Evolutionary conservation across 1,140 invertebrate genomes (phyloP), one percentile per base, ranked within the genome.

Genomic region (Lucilia cuprina): DNA sequence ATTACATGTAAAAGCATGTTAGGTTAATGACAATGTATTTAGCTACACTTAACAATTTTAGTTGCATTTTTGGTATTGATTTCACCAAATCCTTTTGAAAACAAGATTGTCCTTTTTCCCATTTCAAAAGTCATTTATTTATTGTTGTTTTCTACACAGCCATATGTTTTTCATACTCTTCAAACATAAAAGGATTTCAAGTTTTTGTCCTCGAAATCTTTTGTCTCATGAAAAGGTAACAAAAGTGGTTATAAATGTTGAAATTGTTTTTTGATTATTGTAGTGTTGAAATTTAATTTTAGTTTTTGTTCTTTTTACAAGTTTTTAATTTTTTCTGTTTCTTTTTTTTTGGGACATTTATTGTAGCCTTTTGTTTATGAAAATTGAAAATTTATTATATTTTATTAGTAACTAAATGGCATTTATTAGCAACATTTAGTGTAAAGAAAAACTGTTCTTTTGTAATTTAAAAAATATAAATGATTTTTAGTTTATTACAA

Each of bases 351-450:
- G 2, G 41, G 41, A 10, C 10, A 41, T 41, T 41, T 5, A 8
- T 41, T 41, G 41, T 41, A 41, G 5, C 41, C 41, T 41, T 41
- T 60, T 14, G 13, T 60, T n/a, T 60, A 5, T 2, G 7, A 60
- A 60, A 41, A 60, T 60, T 60, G 13, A 60, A 17, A 30, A 30
- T 75, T 30, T 30, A 30, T 75, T 75, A 19, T 25, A 10, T 35
- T 84, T 87, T 87, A 86, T 87, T 84, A 74, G 13, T 55, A 25
- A 85, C 82, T 13, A 87, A 86, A 87, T 84, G 86, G 55, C 65
- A 75, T 82, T 85, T 85, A 85, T 87, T 87, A 85, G 85, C 84
- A 85, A 86, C 87, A 85, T 87, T 87, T 86, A 83, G 84, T 83
- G 74, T 87, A 85, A 84, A 30, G 34, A 17, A 30, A 75, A 19